These are phyloP conservation scores for Caenorhabditis macrosperma DNA, from an alignment of 2,888 invertebrate species.

Conservation along the genomic window DNA sequence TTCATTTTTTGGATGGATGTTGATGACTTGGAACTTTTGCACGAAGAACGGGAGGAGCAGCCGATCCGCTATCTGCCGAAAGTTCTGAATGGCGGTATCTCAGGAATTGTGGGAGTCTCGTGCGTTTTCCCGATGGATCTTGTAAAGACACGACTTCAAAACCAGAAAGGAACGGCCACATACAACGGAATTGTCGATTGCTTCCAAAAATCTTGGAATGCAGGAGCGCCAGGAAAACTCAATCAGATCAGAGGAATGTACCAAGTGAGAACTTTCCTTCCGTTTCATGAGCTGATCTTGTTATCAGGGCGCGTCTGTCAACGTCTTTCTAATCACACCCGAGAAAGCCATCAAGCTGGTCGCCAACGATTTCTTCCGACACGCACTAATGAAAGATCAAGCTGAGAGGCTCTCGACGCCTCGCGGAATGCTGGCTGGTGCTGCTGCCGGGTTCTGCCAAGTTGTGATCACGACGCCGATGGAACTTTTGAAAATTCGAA, in stretches of 20 bases:
- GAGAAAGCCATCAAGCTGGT: constrained; percentile 98
- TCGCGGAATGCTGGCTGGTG: constrained; percentile 89
- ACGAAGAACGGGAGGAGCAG: constrained; percentile 49
- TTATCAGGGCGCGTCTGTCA: constrained; percentile 85
- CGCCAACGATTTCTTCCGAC: constrained; percentile 95
- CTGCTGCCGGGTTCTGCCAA: constrained; percentile 94
- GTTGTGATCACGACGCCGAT: constrained; percentile 97
- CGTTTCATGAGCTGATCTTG: constrained; percentile 83
- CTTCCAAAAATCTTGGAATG: constrained; percentile 91
- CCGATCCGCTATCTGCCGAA: constrained; percentile 85
- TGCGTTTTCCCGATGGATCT: constrained; percentile 97
- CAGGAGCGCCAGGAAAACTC: constrained; percentile 86
- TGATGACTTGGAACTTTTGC: constrained; percentile 61
- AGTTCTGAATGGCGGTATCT: constrained; percentile 90
- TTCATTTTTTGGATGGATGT: constrained; percentile 53
- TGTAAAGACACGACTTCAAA: constrained; percentile 96
- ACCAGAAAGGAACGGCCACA: constrained; percentile 90
- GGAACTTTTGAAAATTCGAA: constrained; percentile 98
- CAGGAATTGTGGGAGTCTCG: constrained; percentile 85
- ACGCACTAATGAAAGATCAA: constrained; percentile 84
- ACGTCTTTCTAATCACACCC: constrained; percentile 95
- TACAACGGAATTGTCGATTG: constrained; percentile 96
- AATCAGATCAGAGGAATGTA: constrained; percentile 59
- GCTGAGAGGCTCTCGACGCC: constrained; percentile 56
- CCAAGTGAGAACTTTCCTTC: constrained; percentile 83